phyloP scores from a whole-genome alignment of 2,113 vertebrate genomes.

The Heloderma charlesbogerti region DNA sequence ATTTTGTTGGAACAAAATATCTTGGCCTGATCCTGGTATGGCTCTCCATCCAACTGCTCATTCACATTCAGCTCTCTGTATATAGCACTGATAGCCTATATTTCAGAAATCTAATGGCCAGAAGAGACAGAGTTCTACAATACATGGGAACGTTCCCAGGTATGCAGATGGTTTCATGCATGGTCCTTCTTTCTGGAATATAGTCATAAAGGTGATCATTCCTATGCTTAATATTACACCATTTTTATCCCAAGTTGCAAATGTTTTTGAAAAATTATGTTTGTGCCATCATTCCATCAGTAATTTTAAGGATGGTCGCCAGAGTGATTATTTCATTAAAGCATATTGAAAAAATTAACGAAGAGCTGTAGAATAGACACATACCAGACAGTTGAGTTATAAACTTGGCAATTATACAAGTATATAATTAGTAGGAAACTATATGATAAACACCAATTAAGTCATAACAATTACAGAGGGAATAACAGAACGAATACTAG shows the following conservation, averaged over 20 bases:
- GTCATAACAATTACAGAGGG: conserved; percentile 48
- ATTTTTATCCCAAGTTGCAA: conserved; percentile 42
- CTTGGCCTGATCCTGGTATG: background rate
- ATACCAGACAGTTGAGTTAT: conserved; percentile 34
- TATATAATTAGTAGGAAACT: conserved; percentile 53
- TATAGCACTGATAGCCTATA: background rate
- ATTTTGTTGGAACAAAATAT: background rate
- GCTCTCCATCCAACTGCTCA: background rate
- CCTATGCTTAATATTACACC: conserved; percentile 12
- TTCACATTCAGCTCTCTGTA: background rate
- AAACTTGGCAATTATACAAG: conserved; percentile 55
- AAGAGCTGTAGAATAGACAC: conserved; percentile 37
- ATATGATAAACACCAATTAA: conserved; percentile 64
- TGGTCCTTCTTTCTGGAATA: background rate
- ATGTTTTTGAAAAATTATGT: conserved; percentile 30
- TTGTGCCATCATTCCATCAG: background rate
- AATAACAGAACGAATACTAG: conserved; percentile 53
- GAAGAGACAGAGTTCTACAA: background rate
- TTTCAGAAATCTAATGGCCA: background rate
- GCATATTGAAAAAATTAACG: conserved; percentile 30
- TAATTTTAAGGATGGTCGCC: conserved; percentile 32
- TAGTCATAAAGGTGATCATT: conserved; percentile 38
- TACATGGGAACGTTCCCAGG: background rate
- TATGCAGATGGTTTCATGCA: background rate
- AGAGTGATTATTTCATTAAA: conserved; percentile 40